phyloP scores from a whole-genome alignment of 2,888 invertebrate species.

The Miltochrista miniata region DNA sequence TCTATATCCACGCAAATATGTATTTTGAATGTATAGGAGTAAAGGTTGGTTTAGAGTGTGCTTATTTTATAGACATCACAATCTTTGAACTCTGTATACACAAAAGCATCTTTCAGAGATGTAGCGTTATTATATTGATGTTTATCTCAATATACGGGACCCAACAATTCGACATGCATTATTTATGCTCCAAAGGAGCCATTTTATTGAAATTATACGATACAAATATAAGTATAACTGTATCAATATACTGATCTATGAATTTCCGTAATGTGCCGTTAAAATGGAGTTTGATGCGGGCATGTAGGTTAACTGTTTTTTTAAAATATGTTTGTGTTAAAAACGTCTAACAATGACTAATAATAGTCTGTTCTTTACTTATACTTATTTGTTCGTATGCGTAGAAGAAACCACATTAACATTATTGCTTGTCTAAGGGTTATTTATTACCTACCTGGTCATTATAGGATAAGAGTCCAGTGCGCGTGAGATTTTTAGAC shows the following conservation, averaged over 20 bases:
- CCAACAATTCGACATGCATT: constrained; percentile 76
- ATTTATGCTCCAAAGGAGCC: constrained; percentile 72
- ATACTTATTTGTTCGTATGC: no score
- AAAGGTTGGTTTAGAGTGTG: constrained; percentile 17
- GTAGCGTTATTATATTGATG: constrained; percentile 64
- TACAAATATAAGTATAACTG: constrained; percentile 55
- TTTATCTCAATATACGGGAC: constrained; percentile 54
- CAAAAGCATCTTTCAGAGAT: constrained; percentile 41
- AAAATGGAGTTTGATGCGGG: constrained; percentile 52
- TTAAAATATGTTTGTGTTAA: constrained; percentile 7
- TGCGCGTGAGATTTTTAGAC: no score
- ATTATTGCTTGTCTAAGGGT: no score
- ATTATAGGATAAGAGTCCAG: no score
- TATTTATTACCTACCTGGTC: no score
- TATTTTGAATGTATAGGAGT: constrained; percentile 3
- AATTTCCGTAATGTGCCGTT: constrained; percentile 42
- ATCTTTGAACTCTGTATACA: constrained; percentile 18
- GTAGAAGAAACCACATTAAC: no score
- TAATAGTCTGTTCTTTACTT: no score
- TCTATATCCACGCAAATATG: constrained; percentile 3
- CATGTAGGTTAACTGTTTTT: constrained; percentile 27
- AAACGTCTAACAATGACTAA: neutral
- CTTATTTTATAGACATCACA: constrained; percentile 12
- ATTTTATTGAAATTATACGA: constrained; percentile 76
- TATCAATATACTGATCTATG: constrained; percentile 41